Evolutionary conservation across 2,888 invertebrate species (phyloP).

Genomic region (Cerceris rybyensis): DNA sequence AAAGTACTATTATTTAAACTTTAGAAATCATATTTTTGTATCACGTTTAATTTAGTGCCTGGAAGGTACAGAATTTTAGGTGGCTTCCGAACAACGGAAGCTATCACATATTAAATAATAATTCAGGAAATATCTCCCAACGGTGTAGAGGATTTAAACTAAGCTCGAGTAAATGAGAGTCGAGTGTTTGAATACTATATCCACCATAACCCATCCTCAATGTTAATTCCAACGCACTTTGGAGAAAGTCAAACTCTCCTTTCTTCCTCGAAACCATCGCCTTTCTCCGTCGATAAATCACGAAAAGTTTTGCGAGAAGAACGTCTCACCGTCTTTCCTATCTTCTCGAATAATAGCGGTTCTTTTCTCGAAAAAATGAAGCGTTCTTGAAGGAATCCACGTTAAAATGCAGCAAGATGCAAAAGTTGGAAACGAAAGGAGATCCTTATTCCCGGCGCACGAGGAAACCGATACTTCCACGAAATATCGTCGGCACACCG

Average conservation of each 20-base stretch:
- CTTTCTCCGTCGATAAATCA: background rate
- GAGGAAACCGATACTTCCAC: conserved; percentile 43
- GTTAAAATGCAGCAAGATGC: background rate
- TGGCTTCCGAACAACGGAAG: too few species aligned
- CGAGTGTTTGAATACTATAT: too few species aligned
- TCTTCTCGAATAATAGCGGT: background rate
- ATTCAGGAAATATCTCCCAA: too few species aligned
- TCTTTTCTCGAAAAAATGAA: conserved; percentile 1
- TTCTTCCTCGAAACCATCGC: background rate
- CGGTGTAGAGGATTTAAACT: too few species aligned
- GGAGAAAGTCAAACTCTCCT: background rate
- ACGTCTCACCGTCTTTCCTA: background rate
- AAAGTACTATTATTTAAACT: too few species aligned
- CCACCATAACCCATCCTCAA: too few species aligned
- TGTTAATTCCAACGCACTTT: too few species aligned
- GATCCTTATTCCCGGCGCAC: background rate
- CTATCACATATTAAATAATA: too few species aligned
- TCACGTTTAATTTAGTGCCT: too few species aligned
- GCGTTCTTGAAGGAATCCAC: background rate
- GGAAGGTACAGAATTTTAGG: too few species aligned
- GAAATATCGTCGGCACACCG: conserved; percentile 40
- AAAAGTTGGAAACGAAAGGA: background rate
- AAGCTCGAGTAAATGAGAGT: too few species aligned
- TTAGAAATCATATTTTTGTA: too few species aligned
- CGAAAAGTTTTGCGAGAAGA: background rate